Evolutionary conservation across 1,140 invertebrate species (phyloP).

Genomic region (Episyrphus balteatus): DNA sequence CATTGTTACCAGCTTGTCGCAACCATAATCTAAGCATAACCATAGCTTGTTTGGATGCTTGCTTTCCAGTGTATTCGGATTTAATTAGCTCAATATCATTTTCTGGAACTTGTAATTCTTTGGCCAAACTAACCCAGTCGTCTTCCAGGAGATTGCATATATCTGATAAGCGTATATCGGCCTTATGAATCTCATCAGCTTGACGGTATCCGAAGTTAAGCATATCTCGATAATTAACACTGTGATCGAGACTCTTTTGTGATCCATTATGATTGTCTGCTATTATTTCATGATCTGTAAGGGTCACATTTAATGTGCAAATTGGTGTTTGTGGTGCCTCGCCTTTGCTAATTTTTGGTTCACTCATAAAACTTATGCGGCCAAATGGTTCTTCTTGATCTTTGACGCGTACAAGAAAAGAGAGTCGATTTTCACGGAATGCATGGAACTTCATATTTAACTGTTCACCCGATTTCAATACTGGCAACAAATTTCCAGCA

Average conservation of each 20-base stretch:
- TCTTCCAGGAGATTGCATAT: constrained; percentile 80
- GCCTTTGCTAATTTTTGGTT: constrained; percentile 77
- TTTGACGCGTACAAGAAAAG: constrained; percentile 85
- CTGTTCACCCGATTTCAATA: constrained; percentile 95
- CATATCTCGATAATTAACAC: constrained; percentile 12
- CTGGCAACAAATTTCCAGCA: constrained; percentile 89
- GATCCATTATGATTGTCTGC: neutral
- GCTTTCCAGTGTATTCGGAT: constrained; percentile 65
- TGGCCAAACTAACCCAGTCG: constrained; percentile 82
- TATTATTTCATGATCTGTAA: constrained; percentile 44
- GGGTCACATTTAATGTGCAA: constrained; percentile 92
- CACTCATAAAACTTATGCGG: constrained; percentile 90
- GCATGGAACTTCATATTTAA: constrained; percentile 87
- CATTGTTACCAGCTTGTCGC: constrained; percentile 45
- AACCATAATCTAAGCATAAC: constrained; percentile 75
- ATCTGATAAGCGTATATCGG: constrained; percentile 64
- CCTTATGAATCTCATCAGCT: constrained; percentile 18
- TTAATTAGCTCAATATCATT: constrained; percentile 78
- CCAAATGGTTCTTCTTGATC: constrained; percentile 69
- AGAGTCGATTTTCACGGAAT: constrained; percentile 92
- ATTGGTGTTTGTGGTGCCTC: constrained; percentile 89
- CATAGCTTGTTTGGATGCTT: constrained; percentile 69
- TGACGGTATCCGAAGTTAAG: constrained; percentile 13
- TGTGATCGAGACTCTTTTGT: constrained; percentile 6
- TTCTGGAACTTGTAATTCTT: constrained; percentile 69